Base-by-base conservation (phyloP, 1,140 invertebrate species). In the Conopomorpha cramerella region DNA sequence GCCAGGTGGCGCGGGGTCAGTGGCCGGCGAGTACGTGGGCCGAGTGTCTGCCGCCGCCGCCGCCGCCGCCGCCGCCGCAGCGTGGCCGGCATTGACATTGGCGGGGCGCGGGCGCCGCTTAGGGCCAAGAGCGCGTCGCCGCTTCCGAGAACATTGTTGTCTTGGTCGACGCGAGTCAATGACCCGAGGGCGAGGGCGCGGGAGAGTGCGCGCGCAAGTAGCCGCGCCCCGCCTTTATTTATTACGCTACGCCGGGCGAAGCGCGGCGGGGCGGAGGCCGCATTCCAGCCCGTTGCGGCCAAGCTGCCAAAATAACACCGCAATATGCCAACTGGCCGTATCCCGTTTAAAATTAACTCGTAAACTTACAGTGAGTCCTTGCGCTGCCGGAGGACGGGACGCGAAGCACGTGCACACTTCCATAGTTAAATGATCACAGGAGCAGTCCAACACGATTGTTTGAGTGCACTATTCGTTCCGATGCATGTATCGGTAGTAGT, bases 181-280 rank as follows among this genome's bases (percentile, higher is more conserved):
- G 68, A 70, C 68, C 68, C 45, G 57, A 64, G 51, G 55, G 50
- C 56, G 49, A 47, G 54, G 57, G 59, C 62, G 68, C 65, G 68
- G 63, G 64, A 65, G 57, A 57, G 61, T 68, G 68, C 68, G 66
- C 68, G 58, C 68, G 65, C 68, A 70, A 61, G 59, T 64, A 68
- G 55, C 56, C 55, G 64, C 64, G 68, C 68, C 68, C 68, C 65
- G 65, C 68, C 65, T 73, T 73, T 73, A 70, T 70, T 73, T 73
- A 73, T 70, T 73, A 73, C 68, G 68, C 62, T 73, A 70, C 68
- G 63, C 64, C 65, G 61, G 63, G 52, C 55, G 56, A 50, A 55
- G 58, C 55, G 59, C 57, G 57, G 62, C 54, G 68, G 66, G 65
- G 68, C 64, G 66, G 66, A 66, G 62, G 66, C 68, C 64, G 64